These are phyloP conservation scores for Illadopsis cleaveri DNA, from an alignment of 2,113 vertebrate species.

Conservation along the genomic window DNA sequence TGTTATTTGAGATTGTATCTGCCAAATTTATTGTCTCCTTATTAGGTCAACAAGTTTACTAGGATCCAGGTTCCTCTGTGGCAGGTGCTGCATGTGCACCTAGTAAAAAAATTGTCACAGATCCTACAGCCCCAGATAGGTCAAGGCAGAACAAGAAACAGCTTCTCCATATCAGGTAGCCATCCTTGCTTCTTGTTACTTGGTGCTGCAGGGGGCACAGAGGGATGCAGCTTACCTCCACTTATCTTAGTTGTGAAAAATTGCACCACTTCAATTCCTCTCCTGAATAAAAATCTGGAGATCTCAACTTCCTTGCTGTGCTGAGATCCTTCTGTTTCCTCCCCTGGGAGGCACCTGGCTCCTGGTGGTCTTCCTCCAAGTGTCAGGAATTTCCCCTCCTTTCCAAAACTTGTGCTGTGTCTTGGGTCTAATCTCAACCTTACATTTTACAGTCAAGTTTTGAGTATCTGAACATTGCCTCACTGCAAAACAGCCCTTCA, in stretches of 20 bases:
- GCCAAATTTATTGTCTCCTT: not conserved
- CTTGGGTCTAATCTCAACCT: not conserved
- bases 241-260: not conserved
- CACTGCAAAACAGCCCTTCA: not conserved
- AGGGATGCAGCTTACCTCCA: not conserved
- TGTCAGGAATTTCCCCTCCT: not conserved
- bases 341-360: not conserved
- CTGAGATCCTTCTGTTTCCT: not conserved
- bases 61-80: not conserved
- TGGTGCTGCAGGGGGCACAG: fast-evolving
- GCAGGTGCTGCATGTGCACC: not conserved
- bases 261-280: not conserved
- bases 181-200: not conserved
- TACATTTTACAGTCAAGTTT: not conserved
- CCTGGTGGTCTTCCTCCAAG: fast-evolving
- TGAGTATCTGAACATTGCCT: not conserved
- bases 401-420: not conserved
- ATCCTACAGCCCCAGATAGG: not conserved
- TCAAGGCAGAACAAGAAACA: not conserved
- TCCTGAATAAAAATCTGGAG: not conserved
- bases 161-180: not conserved
- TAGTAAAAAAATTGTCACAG: not conserved
- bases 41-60: not conserved
- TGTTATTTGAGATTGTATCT: not conserved
- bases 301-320: not conserved